Evolutionary conservation across 2,888 invertebrate species (phyloP).

Genomic region (Eupithecia abbreviata): DNA sequence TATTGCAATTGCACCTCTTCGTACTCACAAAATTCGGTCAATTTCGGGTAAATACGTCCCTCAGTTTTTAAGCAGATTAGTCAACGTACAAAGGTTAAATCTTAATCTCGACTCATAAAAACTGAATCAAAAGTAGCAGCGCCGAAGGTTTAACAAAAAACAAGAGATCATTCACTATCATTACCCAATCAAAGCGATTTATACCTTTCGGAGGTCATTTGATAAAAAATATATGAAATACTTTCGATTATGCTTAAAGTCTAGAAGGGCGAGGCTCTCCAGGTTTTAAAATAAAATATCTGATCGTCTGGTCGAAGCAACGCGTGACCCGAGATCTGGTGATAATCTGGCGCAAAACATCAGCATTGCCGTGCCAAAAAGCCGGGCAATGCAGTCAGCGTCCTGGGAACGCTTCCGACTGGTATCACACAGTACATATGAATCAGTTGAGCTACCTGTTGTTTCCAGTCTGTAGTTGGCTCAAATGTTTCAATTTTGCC

Average conservation of each 20-base stretch:
- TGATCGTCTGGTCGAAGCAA: too few relatives aligned
- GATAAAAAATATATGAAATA: conserved; percentile 16
- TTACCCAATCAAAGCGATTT: conserved; percentile 25
- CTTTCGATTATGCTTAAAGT: conserved; percentile 15
- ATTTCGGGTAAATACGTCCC: neutral
- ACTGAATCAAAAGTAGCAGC: conserved; percentile 35
- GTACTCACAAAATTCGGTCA: neutral
- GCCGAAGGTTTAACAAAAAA: conserved; percentile 31
- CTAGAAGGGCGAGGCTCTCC: neutral
- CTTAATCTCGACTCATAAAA: conserved; percentile 43
- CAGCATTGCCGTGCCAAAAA: too few relatives aligned
- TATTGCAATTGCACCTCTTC: neutral
- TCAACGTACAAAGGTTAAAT: conserved; percentile 49
- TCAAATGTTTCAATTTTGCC: too few relatives aligned
- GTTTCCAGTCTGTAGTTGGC: too few relatives aligned
- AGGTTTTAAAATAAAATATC: too few relatives aligned
- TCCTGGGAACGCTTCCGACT: too few relatives aligned
- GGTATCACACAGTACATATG: too few relatives aligned
- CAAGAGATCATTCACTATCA: conserved; percentile 20
- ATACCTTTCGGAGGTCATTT: conserved; percentile 19
- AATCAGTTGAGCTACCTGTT: too few relatives aligned
- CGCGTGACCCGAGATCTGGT: too few relatives aligned
- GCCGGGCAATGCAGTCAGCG: too few relatives aligned
- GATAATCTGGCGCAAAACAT: too few relatives aligned
- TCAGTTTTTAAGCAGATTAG: conserved; percentile 38